Evolutionary conservation across 2,113 vertebrate species (phyloP), one percentile per base, ranked within the genome.

Genomic region (Melanotaenia duboulayi): DNA sequence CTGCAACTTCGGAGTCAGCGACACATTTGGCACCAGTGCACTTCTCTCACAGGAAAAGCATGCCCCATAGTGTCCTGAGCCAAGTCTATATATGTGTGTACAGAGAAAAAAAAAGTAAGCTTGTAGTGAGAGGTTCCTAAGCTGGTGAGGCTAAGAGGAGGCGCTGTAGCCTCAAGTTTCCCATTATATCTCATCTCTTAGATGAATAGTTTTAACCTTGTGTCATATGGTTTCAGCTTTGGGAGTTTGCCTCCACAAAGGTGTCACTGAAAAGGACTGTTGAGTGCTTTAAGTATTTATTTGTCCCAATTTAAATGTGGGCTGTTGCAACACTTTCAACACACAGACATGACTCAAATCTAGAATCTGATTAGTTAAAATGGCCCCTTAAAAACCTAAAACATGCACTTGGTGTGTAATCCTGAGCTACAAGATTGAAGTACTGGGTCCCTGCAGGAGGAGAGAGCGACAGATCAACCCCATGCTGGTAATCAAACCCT

Each of bases 401-500:
- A 55, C 69, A 51, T 12, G 16, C 46, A 2, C 60, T 52, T 57
- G 20, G 11, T 60, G 24, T 67, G 40, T 74, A 64, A 75, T 77
- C 78, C 66, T 65, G 6, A 14, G 19, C 46, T 8, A 23, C 52
- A 56, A 25, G 6, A 68, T 52, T 42, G 65, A 65, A 51, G 61
- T 69, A 71, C 49, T 25, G 23, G 22, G 42, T 20, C 61, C 52
- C 66, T 65, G 37, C 51, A 70, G 55, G 20, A 60, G 17, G n/a
- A 65, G 51, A 59, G 28, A 65, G 73, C 61, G 82, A 73, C 63
- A 65, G 62, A 83, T 85, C 76, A 80, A 44, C 60, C 73, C 70
- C 80, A 85, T 16, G 68, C 83, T 74, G 77, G 44, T 59, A 55
- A 76, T 85, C 76, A 83, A 76, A 85, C 70, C 51, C 72, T 49